Evolutionary conservation across 2,888 invertebrate species (phyloP).

Genomic region (Clepsis dumicolana): DNA sequence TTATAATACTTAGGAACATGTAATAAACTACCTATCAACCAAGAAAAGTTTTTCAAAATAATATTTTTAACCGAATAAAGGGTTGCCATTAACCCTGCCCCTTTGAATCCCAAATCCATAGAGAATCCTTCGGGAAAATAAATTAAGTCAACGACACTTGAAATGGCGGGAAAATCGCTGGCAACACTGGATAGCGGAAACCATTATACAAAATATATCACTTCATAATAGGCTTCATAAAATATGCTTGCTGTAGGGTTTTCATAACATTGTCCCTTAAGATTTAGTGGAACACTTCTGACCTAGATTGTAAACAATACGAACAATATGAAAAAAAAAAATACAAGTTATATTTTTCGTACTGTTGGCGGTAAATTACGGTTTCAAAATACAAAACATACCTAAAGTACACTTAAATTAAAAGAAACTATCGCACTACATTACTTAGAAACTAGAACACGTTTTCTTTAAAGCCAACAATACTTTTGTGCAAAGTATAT

Average conservation of each 20-base stretch:
- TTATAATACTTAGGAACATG: background rate
- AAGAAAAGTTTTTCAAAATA: background rate
- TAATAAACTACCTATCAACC: background rate
- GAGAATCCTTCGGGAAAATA: conserved; percentile 29
- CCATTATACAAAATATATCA: conserved; percentile 43
- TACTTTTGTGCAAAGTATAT: background rate
- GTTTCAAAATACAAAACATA: no score
- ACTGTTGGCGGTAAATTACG: no score
- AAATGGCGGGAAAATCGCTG: conserved; percentile 28
- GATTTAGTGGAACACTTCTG: conserved; percentile 22
- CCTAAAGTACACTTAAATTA: background rate
- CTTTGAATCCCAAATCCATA: conserved; percentile 17
- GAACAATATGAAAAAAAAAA: background rate
- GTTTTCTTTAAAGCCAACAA: background rate
- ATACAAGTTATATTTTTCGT: no score
- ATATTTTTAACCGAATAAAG: conserved; percentile 9
- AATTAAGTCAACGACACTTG: conserved; percentile 41
- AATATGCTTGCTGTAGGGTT: conserved; percentile 34
- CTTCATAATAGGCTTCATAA: conserved; percentile 35
- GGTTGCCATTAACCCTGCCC: conserved; percentile 20
- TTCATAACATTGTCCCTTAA: conserved; percentile 39
- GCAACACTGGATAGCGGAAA: conserved; percentile 38
- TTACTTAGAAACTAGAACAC: background rate
- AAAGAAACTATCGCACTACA: background rate
- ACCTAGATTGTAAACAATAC: background rate